Percentiles rank a stretch among this genome's conserved stretches.
phyloP scores from a whole-genome alignment of 2,888 invertebrate genomes.

The Miltochrista miniata region DNA sequence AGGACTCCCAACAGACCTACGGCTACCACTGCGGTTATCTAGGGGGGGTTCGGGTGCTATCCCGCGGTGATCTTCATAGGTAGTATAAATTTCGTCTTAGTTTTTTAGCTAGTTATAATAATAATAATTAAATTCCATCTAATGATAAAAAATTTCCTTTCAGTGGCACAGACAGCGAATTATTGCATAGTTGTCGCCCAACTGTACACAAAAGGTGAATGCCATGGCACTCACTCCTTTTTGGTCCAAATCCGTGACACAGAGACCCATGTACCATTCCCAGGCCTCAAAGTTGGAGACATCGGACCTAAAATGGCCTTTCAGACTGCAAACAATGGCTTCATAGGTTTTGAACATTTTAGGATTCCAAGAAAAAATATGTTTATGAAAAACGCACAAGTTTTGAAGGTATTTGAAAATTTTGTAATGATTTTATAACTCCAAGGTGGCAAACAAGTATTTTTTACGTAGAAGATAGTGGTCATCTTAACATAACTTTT shows the following conservation, averaged over 20 bases:
- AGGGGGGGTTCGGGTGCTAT: no score
- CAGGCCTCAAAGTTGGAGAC: constrained; percentile 95
- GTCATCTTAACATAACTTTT: no score
- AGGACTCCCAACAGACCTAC: no score
- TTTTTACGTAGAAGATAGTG: no score
- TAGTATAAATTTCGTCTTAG: no score
- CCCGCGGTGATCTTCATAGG: no score
- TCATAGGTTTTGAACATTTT: constrained; percentile 91
- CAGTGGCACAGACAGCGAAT: constrained; percentile 95
- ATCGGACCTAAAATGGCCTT: constrained; percentile 96
- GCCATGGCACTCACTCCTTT: constrained; percentile 95
- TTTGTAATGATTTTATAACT: background rate
- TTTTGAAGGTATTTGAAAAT: constrained; percentile 82
- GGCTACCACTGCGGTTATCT: no score
- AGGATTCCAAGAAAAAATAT: constrained; percentile 93
- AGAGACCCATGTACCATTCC: constrained; percentile 92
- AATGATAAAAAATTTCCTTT: background rate
- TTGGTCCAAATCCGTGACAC: constrained; percentile 94
- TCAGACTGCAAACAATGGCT: constrained; percentile 95
- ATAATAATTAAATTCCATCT: no score
- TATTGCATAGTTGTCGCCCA: constrained; percentile 96
- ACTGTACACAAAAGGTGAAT: constrained; percentile 89
- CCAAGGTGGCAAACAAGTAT: no score
- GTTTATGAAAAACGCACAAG: constrained; percentile 96
- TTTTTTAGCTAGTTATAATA: no score